These are phyloP conservation scores for Gymnocheta viridis DNA, from an alignment of 2,888 invertebrate genomes.

Conservation along the genomic window DNA sequence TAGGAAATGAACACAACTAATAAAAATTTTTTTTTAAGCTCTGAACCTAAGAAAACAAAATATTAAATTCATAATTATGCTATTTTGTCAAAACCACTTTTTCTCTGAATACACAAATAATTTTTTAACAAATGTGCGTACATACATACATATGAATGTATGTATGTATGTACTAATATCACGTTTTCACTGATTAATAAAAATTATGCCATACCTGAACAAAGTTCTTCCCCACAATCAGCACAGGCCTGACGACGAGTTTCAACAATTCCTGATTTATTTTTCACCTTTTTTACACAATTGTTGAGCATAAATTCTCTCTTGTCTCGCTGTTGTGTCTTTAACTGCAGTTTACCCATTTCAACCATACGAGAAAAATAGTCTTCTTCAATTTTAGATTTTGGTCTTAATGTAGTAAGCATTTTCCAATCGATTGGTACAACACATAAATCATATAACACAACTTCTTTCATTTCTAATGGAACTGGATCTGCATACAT, in stretches of 20 bases:
- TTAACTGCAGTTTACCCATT: conserved; percentile 89
- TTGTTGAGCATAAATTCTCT: conserved; percentile 86
- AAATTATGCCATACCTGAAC: conserved; percentile 84
- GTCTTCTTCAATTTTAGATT: conserved; percentile 91
- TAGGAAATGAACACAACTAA: too few species aligned
- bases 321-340: conserved; percentile 88
- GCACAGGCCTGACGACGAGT: conserved; percentile 88
- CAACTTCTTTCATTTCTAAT: conserved; percentile 86
- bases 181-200: too few species aligned
- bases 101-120: too few species aligned
- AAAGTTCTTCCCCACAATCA: conserved; percentile 94
- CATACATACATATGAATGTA: too few species aligned
- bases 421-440: conserved; percentile 96
- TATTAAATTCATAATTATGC: too few species aligned
- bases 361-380: conserved; percentile 93
- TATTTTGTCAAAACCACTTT: too few species aligned
- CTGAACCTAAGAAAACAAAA: too few species aligned
- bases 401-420: conserved; percentile 93
- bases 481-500: conserved; percentile 89
- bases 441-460: conserved; percentile 86
- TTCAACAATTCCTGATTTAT: conserved; percentile 91
- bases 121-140: too few species aligned
- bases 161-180: too few species aligned
- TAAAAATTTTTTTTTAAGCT: too few species aligned
- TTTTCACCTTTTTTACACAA: conserved; percentile 89